phyloP scores from a whole-genome alignment of 2,797 vertebrate species.

The Aulostomus chinensis region DNA sequence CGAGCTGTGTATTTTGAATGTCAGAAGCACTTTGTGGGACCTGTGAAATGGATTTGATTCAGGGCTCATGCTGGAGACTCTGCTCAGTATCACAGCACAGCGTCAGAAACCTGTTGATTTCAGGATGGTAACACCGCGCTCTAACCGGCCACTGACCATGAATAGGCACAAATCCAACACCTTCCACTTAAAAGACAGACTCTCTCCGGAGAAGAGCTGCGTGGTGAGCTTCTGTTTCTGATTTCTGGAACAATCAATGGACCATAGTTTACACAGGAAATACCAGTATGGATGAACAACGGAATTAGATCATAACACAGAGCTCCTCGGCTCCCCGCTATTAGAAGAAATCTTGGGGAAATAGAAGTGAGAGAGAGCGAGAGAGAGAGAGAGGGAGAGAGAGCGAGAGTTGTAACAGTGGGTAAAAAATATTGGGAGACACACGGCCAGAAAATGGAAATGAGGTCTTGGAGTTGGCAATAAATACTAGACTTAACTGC shows the following conservation, averaged over 20 bases:
- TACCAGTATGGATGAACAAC: slow-evolving; percentile 71
- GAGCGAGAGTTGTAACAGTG: slow-evolving; percentile 43
- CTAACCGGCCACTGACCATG: slow-evolving; percentile 45
- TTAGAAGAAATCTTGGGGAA: slow-evolving; percentile 45
- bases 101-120: slow-evolving; percentile 82
- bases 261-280: slow-evolving; percentile 76
- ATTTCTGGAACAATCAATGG: slow-evolving; percentile 75
- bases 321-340: slow-evolving; percentile 32
- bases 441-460: slow-evolving; percentile 74
- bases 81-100: slow-evolving; percentile 70
- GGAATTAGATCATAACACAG: slow-evolving; percentile 67
- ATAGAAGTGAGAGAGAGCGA: slow-evolving; percentile 54
- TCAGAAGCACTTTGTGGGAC: slow-evolving; percentile 78
- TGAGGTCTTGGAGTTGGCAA: slow-evolving; percentile 79
- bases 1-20: slow-evolving; percentile 77
- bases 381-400: no score
- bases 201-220: slow-evolving; percentile 46
- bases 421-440: slow-evolving; percentile 68
- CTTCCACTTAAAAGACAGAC: slow-evolving; percentile 45
- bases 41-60: slow-evolving; percentile 75
- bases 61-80: slow-evolving; percentile 62
- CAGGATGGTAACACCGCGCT: slow-evolving; percentile 47
- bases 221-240: slow-evolving; percentile 65
- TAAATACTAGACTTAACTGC: slow-evolving; percentile 71
- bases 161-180: slow-evolving; percentile 49